Evolutionary conservation across 2,113 vertebrate species (phyloP).

Genomic region (Triplophysa dalaica): DNA sequence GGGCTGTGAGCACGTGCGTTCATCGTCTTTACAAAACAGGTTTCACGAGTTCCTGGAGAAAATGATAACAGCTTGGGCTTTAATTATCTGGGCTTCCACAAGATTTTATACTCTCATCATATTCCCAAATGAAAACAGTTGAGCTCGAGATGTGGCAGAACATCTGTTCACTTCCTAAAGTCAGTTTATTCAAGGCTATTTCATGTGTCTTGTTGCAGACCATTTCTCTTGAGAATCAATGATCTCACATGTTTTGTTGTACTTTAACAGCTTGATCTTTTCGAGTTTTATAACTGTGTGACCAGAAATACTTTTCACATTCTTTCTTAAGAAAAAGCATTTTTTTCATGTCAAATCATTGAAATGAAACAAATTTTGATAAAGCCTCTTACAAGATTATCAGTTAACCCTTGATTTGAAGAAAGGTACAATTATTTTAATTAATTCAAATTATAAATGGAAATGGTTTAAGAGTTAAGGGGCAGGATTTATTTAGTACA

Average conservation of each 20-base stretch:
- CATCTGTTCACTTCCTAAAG: neutral
- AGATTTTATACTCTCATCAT: neutral
- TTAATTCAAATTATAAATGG: neutral
- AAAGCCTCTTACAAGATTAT: neutral
- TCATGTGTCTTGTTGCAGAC: neutral
- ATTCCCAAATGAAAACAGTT: neutral
- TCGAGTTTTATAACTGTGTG: neutral
- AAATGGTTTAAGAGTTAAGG: neutral
- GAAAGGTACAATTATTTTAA: too few relatives aligned
- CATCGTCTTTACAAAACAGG: neutral
- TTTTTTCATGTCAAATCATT: too few relatives aligned
- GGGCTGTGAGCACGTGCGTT: constrained; percentile 13
- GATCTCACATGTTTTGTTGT: neutral
- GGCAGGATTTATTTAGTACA: too few relatives aligned
- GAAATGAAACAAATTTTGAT: too few relatives aligned
- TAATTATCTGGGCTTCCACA: constrained; percentile 18
- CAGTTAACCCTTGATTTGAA: neutral
- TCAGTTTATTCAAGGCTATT: neutral
- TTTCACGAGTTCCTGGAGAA: constrained; percentile 41
- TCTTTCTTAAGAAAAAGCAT: too few relatives aligned
- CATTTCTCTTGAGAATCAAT: neutral
- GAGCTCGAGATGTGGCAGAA: neutral
- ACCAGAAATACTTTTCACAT: neutral
- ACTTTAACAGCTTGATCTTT: neutral
- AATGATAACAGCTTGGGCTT: neutral